These are phyloP conservation scores for Hymenochirus boettgeri DNA, from an alignment of 2,113 vertebrate species.

Conservation along the genomic window DNA sequence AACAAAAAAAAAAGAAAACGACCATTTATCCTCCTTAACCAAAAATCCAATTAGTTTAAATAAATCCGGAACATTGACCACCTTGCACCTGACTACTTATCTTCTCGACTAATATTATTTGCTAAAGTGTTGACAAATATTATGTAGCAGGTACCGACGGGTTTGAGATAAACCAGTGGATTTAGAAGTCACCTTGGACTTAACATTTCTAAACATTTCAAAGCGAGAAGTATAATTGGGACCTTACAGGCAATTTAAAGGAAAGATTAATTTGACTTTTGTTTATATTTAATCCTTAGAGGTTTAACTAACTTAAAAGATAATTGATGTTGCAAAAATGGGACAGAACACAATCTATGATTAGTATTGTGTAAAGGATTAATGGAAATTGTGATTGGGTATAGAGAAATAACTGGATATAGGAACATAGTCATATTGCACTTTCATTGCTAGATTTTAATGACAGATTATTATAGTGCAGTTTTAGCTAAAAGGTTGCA, in stretches of 20 bases:
- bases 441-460: too few relatives aligned
- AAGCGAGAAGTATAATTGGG: not conserved
- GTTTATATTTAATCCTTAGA: slow-evolving; percentile 2
- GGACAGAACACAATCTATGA: too few relatives aligned
- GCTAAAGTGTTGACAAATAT: slow-evolving; percentile 33
- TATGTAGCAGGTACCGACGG: slow-evolving; percentile 5
- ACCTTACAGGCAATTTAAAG: slow-evolving; percentile 4
- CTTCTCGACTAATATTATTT: slow-evolving; percentile 18
- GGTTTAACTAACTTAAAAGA: not conserved
- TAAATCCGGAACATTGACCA: too few relatives aligned
- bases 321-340: not conserved
- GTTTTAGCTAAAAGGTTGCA: too few relatives aligned
- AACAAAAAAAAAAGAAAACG: too few relatives aligned
- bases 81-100: slow-evolving; percentile 17
- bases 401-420: too few relatives aligned
- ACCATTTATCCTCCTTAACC: too few relatives aligned
- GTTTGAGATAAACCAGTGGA: not conserved
- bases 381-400: too few relatives aligned
- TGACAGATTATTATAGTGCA: too few relatives aligned
- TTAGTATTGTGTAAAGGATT: too few relatives aligned
- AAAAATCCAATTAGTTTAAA: too few relatives aligned
- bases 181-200: slow-evolving; percentile 3
- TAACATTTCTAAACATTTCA: not conserved
- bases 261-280: slow-evolving; percentile 2
- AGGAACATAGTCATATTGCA: too few relatives aligned